phyloP scores from a whole-genome alignment of 2,113 vertebrate genomes.

The Grammatotria lemairii region DNA sequence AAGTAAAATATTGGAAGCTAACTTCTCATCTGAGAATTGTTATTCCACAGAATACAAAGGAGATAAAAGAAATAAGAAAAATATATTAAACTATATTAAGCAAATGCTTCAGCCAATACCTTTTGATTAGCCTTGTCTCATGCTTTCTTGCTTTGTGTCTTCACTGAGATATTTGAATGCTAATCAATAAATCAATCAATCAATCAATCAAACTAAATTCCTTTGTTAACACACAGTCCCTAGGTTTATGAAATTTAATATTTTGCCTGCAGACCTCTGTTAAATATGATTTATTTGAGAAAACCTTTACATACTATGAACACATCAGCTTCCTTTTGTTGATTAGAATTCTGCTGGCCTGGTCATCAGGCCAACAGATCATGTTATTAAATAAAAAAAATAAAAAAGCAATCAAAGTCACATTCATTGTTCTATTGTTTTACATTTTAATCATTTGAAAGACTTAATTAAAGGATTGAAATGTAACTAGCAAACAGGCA shows the following conservation, averaged over 20 bases:
- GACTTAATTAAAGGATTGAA: conserved; percentile 58
- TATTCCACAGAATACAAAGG: not conserved
- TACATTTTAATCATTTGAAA: conserved; percentile 61
- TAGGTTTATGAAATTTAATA: not conserved
- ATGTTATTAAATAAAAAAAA: conserved; percentile 2
- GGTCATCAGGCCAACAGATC: conserved; percentile 19
- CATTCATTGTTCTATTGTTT: conserved; percentile 58
- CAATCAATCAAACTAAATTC: too few species aligned
- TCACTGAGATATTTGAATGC: too few species aligned
- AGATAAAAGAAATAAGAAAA: not conserved
- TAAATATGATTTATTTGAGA: not conserved
- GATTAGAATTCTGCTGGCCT: conserved; percentile 31
- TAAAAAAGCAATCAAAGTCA: conserved; percentile 58
- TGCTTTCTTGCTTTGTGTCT: too few species aligned
- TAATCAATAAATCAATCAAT: too few species aligned
- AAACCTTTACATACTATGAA: not conserved
- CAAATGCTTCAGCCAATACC: too few species aligned
- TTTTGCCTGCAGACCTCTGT: not conserved
- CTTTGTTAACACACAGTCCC: too few species aligned
- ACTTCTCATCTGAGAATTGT: not conserved
- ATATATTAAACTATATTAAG: too few species aligned
- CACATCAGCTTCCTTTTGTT: not conserved
- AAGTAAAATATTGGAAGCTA: not conserved
- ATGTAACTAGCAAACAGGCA: conserved; percentile 58
- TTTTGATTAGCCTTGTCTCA: too few species aligned